phyloP scores from a whole-genome alignment of 2,113 vertebrate species.

The Hassar affinis region DNA sequence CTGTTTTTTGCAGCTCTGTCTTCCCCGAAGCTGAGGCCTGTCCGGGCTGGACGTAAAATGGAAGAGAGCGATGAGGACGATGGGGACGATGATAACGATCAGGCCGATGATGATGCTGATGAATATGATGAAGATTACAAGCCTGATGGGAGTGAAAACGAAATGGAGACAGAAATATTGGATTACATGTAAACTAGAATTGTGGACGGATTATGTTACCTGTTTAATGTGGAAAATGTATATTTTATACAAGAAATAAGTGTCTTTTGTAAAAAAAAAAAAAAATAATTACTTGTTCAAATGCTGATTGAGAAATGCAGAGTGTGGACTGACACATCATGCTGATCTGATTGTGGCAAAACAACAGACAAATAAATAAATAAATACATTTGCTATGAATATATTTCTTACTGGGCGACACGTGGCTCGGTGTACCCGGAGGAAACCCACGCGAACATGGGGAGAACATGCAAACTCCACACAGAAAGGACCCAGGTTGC shows the following conservation, averaged over 20 bases:
- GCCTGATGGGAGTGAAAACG: constrained; percentile 91
- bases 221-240: not conserved
- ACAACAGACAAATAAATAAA: not conserved
- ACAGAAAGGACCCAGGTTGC: too few species aligned
- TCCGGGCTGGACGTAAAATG: constrained; percentile 18
- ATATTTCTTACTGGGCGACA: not conserved
- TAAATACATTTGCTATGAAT: not conserved
- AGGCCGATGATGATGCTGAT: constrained; percentile 71
- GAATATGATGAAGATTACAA: constrained; percentile 87
- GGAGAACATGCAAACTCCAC: too few species aligned
- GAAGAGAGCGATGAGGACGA: constrained; percentile 49
- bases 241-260: constrained; percentile 9
- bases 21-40: constrained; percentile 62
- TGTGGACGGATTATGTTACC: not conserved
- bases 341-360: not conserved
- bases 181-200: constrained; percentile 80
- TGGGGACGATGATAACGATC: constrained; percentile 66
- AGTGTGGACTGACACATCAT: not conserved
- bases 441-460: too few species aligned
- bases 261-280: not conserved
- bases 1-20: constrained; percentile 68
- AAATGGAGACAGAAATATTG: constrained; percentile 96
- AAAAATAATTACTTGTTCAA: not conserved
- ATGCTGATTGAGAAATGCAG: not conserved
- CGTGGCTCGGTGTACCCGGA: too few species aligned